Evolutionary conservation across 2,113 vertebrate species (phyloP).

Genomic region (Glareola pratincola): DNA sequence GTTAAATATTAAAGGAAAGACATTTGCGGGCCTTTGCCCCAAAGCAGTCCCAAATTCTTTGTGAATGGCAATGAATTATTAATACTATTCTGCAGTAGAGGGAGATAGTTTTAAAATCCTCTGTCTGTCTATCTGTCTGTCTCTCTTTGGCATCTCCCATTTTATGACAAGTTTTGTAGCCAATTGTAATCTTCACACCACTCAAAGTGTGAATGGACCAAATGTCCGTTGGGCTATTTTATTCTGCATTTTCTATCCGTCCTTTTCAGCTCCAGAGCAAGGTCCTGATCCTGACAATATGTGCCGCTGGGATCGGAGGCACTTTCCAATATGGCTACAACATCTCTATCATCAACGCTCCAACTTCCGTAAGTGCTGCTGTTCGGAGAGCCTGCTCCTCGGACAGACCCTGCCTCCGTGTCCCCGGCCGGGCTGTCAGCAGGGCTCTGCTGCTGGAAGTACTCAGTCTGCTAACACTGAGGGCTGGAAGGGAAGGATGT

Average conservation of each 20-base stretch:
- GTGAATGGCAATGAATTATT: background rate
- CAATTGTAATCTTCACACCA: background rate
- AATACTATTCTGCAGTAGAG: background rate
- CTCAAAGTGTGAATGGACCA: background rate
- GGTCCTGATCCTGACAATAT: slow-evolving; percentile 82
- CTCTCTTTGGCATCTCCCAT: background rate
- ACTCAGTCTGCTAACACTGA: background rate
- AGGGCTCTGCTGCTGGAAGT: background rate
- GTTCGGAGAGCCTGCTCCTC: background rate
- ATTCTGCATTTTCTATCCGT: background rate
- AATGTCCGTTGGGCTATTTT: background rate
- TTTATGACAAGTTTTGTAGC: background rate
- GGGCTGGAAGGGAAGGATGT: background rate
- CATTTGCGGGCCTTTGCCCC: background rate
- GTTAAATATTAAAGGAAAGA: background rate
- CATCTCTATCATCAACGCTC: slow-evolving; percentile 89
- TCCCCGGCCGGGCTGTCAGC: background rate
- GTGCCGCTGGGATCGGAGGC: slow-evolving; percentile 86
- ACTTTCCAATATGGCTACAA: slow-evolving; percentile 93
- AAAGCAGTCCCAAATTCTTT: background rate
- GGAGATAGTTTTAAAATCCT: background rate
- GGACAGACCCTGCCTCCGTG: background rate
- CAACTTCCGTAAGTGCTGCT: slow-evolving; percentile 77
- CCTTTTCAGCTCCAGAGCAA: slow-evolving; percentile 67
- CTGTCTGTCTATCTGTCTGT: too few species aligned